Base-by-base conservation (phyloP, 2,113 vertebrate genomes). In the Lontra canadensis region DNA sequence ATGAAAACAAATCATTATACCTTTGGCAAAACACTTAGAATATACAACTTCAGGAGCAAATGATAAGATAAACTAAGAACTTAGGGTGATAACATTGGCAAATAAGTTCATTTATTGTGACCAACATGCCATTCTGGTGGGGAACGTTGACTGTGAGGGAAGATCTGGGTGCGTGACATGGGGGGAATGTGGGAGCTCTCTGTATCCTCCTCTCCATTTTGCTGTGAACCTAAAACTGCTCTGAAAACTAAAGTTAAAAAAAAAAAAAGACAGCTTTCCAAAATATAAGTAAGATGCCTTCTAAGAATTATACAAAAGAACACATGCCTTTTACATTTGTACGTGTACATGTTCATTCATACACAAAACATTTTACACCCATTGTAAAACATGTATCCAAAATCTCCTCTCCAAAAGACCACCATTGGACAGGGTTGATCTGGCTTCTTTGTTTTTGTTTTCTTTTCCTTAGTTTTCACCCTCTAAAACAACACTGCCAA, bases 401-500 rank as follows among this genome's bases (percentile, higher is more conserved):
- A 97, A 90, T 94, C 78, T 69, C 88, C 67, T 92, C 96, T 88
- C 87, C 78, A 95, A 86, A 39, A 20, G 42, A n/a, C 93, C 92
- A 49, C 12, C 49, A 44, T 15, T 55, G 71, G 18, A 59, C 88
- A 88, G 23, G 71, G 84, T 57, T 65, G 81, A 88, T 67, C 90
- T 74, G 49, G 90, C 15, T 31, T 79, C 85, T 93, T 0, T 98
- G 63, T 96, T 78, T 95, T 96, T 71, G 2, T 89, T 89, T 80
- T 85, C 91, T 94, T 87, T 86, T 92, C 93, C 88, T 98, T 73
- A 74, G 52, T 55, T 95, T 95, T 78, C 20, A 61, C 10, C 61
- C 55, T 93, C 31, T 42, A 18, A 98, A 98, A 95, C 83, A 97
- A 44, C 67, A 55, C 14, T 83, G 21, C 65, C 83, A 86, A 95